Evolutionary conservation across 1,140 invertebrate species (phyloP).

Genomic region (Danaus plexippus): DNA sequence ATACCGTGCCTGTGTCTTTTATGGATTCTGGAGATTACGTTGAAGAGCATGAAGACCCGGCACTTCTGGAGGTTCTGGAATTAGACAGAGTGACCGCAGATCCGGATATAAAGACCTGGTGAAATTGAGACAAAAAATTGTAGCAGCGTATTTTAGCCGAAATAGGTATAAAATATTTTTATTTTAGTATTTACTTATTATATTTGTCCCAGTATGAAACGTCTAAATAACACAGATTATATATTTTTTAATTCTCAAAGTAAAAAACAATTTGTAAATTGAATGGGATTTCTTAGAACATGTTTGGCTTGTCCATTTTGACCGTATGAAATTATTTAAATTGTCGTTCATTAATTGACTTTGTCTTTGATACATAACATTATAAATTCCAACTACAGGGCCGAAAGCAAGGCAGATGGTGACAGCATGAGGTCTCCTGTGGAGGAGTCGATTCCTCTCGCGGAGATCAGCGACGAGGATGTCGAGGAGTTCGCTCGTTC

Average conservation of each 20-base stretch:
- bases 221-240: too few relatives aligned
- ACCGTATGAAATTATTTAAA: not conserved
- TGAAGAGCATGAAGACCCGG: constrained; percentile 44
- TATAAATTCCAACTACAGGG: constrained; percentile 22
- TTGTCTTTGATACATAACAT: not conserved
- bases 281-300: too few relatives aligned
- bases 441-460: constrained; percentile 68
- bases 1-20: constrained; percentile 61
- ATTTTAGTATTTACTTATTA: too few relatives aligned
- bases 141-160: constrained; percentile 60
- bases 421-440: constrained; percentile 41
- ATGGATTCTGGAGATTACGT: constrained; percentile 60
- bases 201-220: too few relatives aligned
- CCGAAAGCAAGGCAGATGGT: constrained; percentile 41
- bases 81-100: constrained; percentile 51
- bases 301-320: not conserved
- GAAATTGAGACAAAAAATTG: constrained; percentile 60
- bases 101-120: constrained; percentile 56
- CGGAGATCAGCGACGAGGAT: constrained; percentile 83
- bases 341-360: not conserved
- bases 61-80: constrained; percentile 34
- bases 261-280: too few relatives aligned
- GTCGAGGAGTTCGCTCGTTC: constrained; percentile 81
- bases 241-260: too few relatives aligned
- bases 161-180: constrained; percentile 52